Conservation (phyloP, 2,888 invertebrate genomes). For the Hoplodrina ambigua region DNA sequence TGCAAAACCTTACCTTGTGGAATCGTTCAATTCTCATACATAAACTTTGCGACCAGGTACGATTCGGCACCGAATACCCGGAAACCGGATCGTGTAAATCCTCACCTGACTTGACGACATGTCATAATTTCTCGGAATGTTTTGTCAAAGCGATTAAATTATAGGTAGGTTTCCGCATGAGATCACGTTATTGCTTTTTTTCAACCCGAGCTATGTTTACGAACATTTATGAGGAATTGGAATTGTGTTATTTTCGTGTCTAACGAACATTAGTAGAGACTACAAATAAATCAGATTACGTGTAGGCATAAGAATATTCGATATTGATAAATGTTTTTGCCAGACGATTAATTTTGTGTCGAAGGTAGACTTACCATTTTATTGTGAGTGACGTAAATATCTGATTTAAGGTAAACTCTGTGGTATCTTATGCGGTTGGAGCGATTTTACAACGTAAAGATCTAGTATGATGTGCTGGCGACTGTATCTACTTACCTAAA, state of each 20-base stretch:
- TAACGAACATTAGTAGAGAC: slow-evolving; percentile 31
- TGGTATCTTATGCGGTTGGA: too few relatives aligned
- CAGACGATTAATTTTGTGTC: slow-evolving; percentile 10
- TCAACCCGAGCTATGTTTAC: slow-evolving; percentile 17
- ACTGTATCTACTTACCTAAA: too few relatives aligned
- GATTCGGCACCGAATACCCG: not conserved
- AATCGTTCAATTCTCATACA: not conserved
- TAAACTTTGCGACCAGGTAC: not conserved
- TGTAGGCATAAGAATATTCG: slow-evolving; percentile 8
- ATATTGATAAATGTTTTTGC: slow-evolving; percentile 30
- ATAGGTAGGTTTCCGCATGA: slow-evolving; percentile 33
- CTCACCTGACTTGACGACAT: not conserved
- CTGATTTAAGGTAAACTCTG: not conserved
- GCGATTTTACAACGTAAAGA: too few relatives aligned
- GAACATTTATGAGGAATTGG: slow-evolving; percentile 30
- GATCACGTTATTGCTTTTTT: slow-evolving; percentile 50
- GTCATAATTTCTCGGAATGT: slow-evolving; percentile 18
- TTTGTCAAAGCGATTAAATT: slow-evolving; percentile 14
- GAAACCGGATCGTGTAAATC: not conserved
- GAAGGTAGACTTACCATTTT: not conserved
- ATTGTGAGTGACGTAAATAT: not conserved
- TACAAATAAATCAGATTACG: slow-evolving; percentile 38
- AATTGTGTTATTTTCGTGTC: slow-evolving; percentile 47
- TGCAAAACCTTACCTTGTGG: too few relatives aligned
- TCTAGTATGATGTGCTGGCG: too few relatives aligned